Evolutionary conservation across 2,888 invertebrate species (phyloP), one percentile per base, ranked within the genome.

Genomic region (Lymantria monacha): DNA sequence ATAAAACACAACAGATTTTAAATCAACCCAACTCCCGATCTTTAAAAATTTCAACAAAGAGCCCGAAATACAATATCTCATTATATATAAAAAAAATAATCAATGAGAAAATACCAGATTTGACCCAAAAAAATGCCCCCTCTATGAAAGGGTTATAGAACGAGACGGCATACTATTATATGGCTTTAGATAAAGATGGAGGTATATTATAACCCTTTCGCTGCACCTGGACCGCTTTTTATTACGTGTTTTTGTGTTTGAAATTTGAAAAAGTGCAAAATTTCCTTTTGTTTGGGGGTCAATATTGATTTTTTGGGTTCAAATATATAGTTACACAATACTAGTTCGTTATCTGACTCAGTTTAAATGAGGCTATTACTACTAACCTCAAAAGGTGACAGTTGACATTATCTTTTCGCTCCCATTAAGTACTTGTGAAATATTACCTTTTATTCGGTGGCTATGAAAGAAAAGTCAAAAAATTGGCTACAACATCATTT

Each of bases 211-310:
- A 91, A 90, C 90, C 90, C 90, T 90, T 91, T 85, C 55, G 66
- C 74, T 69, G 85, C 90, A 90, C 87, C 90, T 91, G 90, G 90
- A 77, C 76, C 57, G 67, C 69, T 84, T 86, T 81, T 46, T 62
- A 46, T 55, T 67, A 13, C 45, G 42, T 56, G 66, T 72, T 71
- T 79, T 86, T 87, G 82, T 83, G 79, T 78, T 44, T 79, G 69
- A 67, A 82, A 84, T 80, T 83, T 84, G 66, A 84, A 88, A 90
- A 88, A 84, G 85, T 89, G 90, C 88, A 83, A 88, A 87, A 84
- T 87, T 85, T 81, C 68, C 60, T 80, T 77, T 78, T 85, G 76
- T 85, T 81, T 67, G 59, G 76, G 46, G 81, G 81, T 89, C 88
- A 91, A 91, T 88, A 91, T 90, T 91, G 87, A 85, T 88, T 91